phyloP scores from a whole-genome alignment of 64 coral and sea anemone species.

The Orbicella faveolata region DNA sequence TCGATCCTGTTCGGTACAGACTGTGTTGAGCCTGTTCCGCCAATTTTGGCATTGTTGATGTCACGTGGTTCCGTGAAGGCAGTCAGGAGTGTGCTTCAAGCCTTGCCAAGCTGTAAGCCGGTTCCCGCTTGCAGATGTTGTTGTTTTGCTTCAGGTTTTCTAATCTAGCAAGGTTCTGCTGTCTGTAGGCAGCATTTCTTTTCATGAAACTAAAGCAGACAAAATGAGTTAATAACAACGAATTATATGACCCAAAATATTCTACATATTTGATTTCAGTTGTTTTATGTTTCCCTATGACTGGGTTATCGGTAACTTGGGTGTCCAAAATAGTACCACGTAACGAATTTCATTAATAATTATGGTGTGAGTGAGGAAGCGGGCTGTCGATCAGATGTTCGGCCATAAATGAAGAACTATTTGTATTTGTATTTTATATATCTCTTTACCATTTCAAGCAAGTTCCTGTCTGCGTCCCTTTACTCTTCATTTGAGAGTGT shows the following conservation, averaged over 20 bases:
- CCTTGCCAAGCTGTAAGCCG: background rate
- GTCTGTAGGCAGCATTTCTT: conserved; percentile 18
- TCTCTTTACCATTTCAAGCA: conserved; percentile 66
- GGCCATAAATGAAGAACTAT: no score
- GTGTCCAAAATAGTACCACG: no score
- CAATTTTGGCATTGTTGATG: background rate
- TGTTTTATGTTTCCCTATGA: no score
- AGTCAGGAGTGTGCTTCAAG: background rate
- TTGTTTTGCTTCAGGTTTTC: background rate
- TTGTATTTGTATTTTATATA: no score
- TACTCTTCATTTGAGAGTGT: background rate
- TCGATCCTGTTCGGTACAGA: background rate
- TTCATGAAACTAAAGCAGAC: conserved; percentile 2
- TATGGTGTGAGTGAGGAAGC: no score
- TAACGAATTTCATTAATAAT: no score
- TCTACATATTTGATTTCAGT: no score
- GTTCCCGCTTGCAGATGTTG: background rate
- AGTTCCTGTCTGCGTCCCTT: conserved; percentile 70
- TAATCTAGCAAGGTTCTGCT: background rate
- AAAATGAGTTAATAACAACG: background rate
- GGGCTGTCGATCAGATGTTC: no score
- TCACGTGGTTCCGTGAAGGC: background rate
- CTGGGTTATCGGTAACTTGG: no score
- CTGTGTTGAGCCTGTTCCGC: background rate
- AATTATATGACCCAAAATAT: no score